Evolutionary conservation across 2,888 invertebrate genomes (phyloP), one percentile per base, ranked within the genome.

Genomic region (Ophioninae sp.): DNA sequence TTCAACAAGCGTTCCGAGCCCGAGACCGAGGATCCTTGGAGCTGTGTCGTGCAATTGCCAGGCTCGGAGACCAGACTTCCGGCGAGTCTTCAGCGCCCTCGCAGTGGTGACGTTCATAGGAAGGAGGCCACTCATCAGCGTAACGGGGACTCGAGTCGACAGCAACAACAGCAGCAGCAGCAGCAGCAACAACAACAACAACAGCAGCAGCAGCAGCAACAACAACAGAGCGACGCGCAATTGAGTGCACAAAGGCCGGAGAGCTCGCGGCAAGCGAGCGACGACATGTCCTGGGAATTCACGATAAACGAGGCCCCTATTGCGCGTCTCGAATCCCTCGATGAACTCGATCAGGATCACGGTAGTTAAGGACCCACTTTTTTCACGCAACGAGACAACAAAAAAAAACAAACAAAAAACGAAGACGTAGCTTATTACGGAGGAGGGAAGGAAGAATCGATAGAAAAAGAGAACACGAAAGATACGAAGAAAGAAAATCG

Each of bases 311-410:
- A 92, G 82, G 95, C 95, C 85, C 95, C 95, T 61, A 95, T 95
- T 86, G 95, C 95, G 78, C 94, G 95, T 91, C 93, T 95, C 88
- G 95, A 95, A 91, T 95, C 95, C 64, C 92, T 95, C 88, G 95
- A 95, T 89, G 95, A 95, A 92, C 93, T 95, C 87, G 95, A 95
- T 90, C 94, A 95, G 92, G 95, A 93, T 90, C 93, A 94, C 83
- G 91, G 90, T 74, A 90, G 90, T 91, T 90, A 90, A 86, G 77
- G 68, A 64, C 44, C 13, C 56, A 62, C 64, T n/a, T n/a, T n/a
- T n/a, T n/a, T n/a, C n/a, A n/a, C n/a, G n/a, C n/a, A n/a, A n/a
- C n/a, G n/a, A n/a, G n/a, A n/a, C n/a, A n/a, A n/a, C n/a, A n/a
- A n/a, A 81, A 73, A 81, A 7, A 10, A 59, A 23, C 59, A 67